Evolutionary conservation across 2,888 invertebrate genomes (phyloP).

Genomic region (Drosophila rellima): DNA sequence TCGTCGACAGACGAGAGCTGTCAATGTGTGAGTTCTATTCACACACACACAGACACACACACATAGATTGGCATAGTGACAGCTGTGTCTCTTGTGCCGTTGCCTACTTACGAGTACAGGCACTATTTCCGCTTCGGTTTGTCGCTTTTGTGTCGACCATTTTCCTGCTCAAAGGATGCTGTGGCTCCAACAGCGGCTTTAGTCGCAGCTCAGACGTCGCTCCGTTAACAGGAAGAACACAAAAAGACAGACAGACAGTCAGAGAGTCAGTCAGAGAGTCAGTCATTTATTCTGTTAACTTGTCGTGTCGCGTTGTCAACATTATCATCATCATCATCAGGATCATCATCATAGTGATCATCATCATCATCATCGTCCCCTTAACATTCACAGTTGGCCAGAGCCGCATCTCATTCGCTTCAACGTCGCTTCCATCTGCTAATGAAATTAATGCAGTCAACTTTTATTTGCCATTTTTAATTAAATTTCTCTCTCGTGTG

Average conservation of each 20-base stretch:
- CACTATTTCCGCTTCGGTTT: conserved; percentile 79
- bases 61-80: conserved; percentile 3
- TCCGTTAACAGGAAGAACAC: conserved; percentile 49
- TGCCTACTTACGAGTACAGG: conserved; percentile 72
- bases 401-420: conserved; percentile 37
- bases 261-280: conserved; percentile 13
- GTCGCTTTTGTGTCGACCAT: conserved; percentile 58
- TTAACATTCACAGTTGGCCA: conserved; percentile 31
- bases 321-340: conserved; percentile 33
- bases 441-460: conserved; percentile 78
- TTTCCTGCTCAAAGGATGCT: conserved; percentile 56
- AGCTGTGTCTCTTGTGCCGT: conserved; percentile 21
- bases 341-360: conserved; percentile 16
- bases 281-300: conserved; percentile 27
- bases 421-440: conserved; percentile 39
- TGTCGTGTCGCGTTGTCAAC: conserved; percentile 21
- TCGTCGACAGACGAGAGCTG: conserved; percentile 20
- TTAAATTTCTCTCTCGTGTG: conserved; percentile 64
- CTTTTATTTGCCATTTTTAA: conserved; percentile 78
- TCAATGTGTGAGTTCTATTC: conserved; percentile 23
- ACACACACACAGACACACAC: conserved; percentile 12
- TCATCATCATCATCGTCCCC: conserved; percentile 29
- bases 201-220: conserved; percentile 70
- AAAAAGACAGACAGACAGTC: conserved; percentile 23
- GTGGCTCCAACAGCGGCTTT: conserved; percentile 62